Base-by-base conservation (phyloP, 2,888 invertebrate genomes). In the Phengaris alcon region DNA sequence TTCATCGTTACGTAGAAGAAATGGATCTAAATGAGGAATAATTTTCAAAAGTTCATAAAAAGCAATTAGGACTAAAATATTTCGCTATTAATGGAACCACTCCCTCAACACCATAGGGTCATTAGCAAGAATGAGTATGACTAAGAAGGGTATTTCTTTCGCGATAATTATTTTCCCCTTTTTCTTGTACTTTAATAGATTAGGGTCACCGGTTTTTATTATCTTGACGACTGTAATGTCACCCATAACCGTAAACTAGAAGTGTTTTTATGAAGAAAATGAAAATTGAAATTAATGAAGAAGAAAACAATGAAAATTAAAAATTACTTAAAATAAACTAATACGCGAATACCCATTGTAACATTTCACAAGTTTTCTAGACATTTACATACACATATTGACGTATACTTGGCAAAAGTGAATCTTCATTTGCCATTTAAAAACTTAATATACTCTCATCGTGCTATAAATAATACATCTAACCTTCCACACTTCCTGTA, bases 131-230 rank as follows among this genome's bases (percentile, higher is more conserved):
- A 83, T 79, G 82, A 82, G 81, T 77, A 77, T 79, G 82, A 82
- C 83, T 84, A 84, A 84, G 82, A 82, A 81, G 79, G 78, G 81
- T 83, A 84, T 85, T 85, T 83, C 81, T 84, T 80, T 82, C 80
- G 82, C 80, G 80, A 78, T 73, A 79, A 82, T 81, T 81, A 80
- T 82, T 81, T 81, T 79, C 77, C 80, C 77, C 76, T 75, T 76
- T 77, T 78, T 76, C 59, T 70, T 70, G 59, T 51, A 15, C 72
- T 72, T 52, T 72, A 70, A 70, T 22, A 52, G 35, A 54, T 72
- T 72, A 54, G 72, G 75, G 69, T 69, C 75, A 70, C 55, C 51
- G 75, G 75, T 72, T 72, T 72, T 72, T 70, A 51, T 70, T 72
- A 72, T 54, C 72, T 72, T 64, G 64, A 64, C 72, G 13, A 54